Evolutionary conservation across 2,888 invertebrate species (phyloP), one percentile per base, ranked within the genome.

Genomic region (Eurytoma californica): DNA sequence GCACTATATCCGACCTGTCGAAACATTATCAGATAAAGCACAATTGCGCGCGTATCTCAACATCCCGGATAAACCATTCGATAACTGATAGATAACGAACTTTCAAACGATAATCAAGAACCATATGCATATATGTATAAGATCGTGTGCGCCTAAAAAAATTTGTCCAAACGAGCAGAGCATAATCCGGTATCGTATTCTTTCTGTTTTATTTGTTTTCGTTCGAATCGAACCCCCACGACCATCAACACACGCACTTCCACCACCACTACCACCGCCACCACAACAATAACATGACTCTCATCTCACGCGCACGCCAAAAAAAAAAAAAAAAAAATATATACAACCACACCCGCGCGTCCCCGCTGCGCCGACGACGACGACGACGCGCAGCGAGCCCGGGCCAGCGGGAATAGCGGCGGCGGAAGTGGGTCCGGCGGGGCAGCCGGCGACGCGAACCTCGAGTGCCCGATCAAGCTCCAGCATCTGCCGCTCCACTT

Each of bases 401-500:
- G 60, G 2, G 47, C 20, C 47, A 65, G 70, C 63, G 47, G 49
- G 16, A 57, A 53, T 18, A 68, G 57, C 73, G 30, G 18, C 20
- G 57, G 28, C 14, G 53, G 49, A 18, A 18, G 57, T 9, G 72
- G 18, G 14, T 14, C 65, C 13, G 51, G 49, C 53, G 82, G 86
- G 84, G 84, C 82, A 84, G 82, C 82, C 79, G 86, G 84, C 83
- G 82, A 85, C 82, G 83, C 86, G 72, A 86, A 86, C 82, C 83
- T 86, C 83, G 87, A 88, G 84, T 87, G 86, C 85, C 88, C 88
- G 84, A 86, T 88, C 83, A 88, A 88, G 82, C 83, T 88, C 82
- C 87, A 88, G 77, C 87, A 88, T 80, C 83, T 88, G 83, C 87
- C 88, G 77, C 84, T 88, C 61, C 87, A 87, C 77, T 87, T 88